Evolutionary conservation across 2,888 invertebrate genomes (phyloP), one percentile per base, ranked within the genome.

Genomic region (Sclerodermus sp.): DNA sequence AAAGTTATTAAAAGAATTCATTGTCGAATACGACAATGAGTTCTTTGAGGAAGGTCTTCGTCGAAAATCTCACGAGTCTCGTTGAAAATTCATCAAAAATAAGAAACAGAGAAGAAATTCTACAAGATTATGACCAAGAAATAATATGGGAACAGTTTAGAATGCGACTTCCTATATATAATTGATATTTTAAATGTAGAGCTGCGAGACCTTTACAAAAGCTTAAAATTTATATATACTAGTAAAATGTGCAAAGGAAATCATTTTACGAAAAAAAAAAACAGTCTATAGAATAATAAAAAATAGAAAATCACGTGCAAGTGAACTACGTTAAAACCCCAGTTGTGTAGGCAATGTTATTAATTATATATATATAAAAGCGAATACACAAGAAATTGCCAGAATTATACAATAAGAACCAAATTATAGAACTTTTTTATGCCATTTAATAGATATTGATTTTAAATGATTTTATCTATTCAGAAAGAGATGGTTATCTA

Each of bases 61-160:
- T 63, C 60, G 51, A 48, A 44, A 58, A 58, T 62, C 51, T 42
- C 34, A 40, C 39, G 32, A 55, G 37, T 41, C 53, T 16, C 40
- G 16, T 44, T 14, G 39, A 38, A 31, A 39, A 43, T 34, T 9
- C 15, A 4, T 23, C 10, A 47, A 47, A 32, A 47, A 39, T 43
- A 48, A 32, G 4, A 46, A 44, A 45, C 42, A 31, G 13, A 38
- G 49, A 43, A 49, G 39, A 47, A 44, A 62, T 60, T 62, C 65
- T 70, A 71, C 63, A 68, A 68, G 74, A 73, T 74, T 74, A 74
- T 74, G 74, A 74, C 73, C 74, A 74, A 71, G 58, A 66, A 74
- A 72, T 64, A 68, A 66, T 58, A 72, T 73, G 74, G 74, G 74
- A 75, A 72, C 74, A 74, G 73, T 68, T 71, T 71, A 73, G 67